Evolutionary conservation across 2,797 vertebrate genomes (phyloP).

Genomic region (Chaunax sp.): DNA sequence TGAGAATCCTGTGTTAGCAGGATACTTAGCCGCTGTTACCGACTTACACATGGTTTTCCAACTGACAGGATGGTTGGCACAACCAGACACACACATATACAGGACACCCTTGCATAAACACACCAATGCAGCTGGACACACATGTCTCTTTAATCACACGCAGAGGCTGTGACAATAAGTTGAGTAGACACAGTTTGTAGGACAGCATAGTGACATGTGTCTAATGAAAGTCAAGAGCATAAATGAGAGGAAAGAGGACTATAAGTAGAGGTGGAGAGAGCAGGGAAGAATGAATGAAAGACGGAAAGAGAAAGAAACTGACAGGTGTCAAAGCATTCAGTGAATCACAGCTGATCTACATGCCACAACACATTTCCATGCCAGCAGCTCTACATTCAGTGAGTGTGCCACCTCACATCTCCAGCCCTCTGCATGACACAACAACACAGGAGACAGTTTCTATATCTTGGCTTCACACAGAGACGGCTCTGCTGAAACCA

Average conservation of each 20-base stretch:
- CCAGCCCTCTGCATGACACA: constrained; percentile 28
- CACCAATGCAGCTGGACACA: constrained; percentile 29
- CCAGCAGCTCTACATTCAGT: constrained; percentile 11
- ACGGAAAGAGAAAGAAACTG: constrained; percentile 41
- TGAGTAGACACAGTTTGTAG: constrained; percentile 31
- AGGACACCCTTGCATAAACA: constrained; percentile 5
- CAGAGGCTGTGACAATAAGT: constrained; percentile 42
- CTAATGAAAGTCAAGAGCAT: constrained; percentile 24
- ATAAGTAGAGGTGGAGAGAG: constrained; percentile 26
- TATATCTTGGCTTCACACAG: constrained; percentile 2
- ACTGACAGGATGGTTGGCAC: constrained; percentile 53
- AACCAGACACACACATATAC: constrained; percentile 26
- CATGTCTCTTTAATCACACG: constrained; percentile 32
- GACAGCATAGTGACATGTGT: constrained; percentile 53
- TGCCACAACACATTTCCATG: constrained; percentile 50
- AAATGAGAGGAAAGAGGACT: constrained; percentile 10
- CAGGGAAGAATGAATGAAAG: constrained; percentile 24
- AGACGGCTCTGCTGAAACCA: constrained; percentile 17
- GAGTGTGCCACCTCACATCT: constrained; percentile 42
- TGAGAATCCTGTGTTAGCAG: constrained; percentile 33
- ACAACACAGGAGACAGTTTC: constrained; percentile 42
- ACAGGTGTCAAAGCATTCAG: constrained; percentile 61
- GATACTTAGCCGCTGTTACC: constrained; percentile 33
- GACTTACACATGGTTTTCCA: constrained; percentile 34
- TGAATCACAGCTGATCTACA: constrained; percentile 52